Base-by-base conservation (phyloP, 1,140 invertebrate genomes). In the Ctenoplectra terminalis region DNA sequence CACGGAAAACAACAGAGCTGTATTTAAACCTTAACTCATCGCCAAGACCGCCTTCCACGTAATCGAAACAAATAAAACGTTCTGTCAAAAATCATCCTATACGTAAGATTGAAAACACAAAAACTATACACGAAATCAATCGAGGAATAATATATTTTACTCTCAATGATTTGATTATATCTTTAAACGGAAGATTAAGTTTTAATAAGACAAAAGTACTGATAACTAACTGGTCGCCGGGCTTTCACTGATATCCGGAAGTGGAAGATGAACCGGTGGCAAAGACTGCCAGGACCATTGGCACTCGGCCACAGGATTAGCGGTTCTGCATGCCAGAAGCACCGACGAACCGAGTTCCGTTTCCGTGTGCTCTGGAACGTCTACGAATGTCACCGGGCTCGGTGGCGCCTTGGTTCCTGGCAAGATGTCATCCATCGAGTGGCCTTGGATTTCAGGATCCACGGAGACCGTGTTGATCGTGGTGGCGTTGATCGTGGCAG, bases 221-320 rank as follows among this genome's bases (percentile, higher is more conserved):
- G 29, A 50, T 46, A 26, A 70, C 85, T 87, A 63, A 89, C 87
- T 71, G 13, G 75, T 73, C 4, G 67, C 52, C 9, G 84, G 64
- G 66, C 48, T 86, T 61, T 91, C 88, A 76, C 90, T 93, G 70
- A 90, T 90, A 67, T 93, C 90, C 58, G 93, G 93, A 85, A 91
- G 88, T 50, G 93, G 93, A 52, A 93, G 82, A 71, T 92, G 89
- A 43, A 90, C 87, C 6, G 93, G 92, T 4, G 93, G 91, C 31
- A 94, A 81, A 37, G 92, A 90, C 29, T 90, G 90, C 93, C 93
- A 94, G 63, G 92, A 93, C 93, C 93, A 94, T 64, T 91, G 92
- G 54, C 93, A 94, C 69, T 94, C 92, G 52, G 83, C 86, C 20
- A 94, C 93, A 66, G 92, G 90, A 82, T 88, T 86, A 13, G 87